Conservation (phyloP, 2,113 vertebrate genomes). For the Puntigrus tetrazona region DNA sequence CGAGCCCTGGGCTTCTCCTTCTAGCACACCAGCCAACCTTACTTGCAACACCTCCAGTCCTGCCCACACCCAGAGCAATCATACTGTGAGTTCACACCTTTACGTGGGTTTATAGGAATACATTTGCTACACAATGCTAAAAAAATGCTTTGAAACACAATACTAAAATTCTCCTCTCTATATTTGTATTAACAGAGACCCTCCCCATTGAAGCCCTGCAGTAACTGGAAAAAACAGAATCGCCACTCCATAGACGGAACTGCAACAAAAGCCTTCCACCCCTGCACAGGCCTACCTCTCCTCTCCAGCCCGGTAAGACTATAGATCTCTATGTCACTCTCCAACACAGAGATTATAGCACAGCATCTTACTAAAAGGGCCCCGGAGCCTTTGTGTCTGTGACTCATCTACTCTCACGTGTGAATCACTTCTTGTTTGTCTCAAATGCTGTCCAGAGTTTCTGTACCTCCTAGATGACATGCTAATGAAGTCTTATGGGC, state of each 20-base stretch:
- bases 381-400: conserved; percentile 23
- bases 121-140: background rate
- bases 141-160: background rate
- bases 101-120: background rate
- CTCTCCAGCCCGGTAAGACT: conserved; percentile 93
- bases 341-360: background rate
- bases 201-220: conserved; percentile 81
- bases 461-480: background rate
- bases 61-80: conserved; percentile 62
- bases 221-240: conserved; percentile 86
- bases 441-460: conserved; percentile 29
- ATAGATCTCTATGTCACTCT: background rate
- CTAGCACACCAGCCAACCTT: conserved; percentile 70
- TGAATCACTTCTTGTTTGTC: conserved; percentile 52
- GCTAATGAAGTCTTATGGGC: conserved; percentile 1
- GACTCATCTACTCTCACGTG: conserved; percentile 52
- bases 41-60: conserved; percentile 72
- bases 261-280: conserved; percentile 94
- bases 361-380: background rate
- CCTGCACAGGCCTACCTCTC: conserved; percentile 93
- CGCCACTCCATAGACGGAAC: conserved; percentile 89
- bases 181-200: conserved; percentile 72
- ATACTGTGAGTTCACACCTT: conserved; percentile 15
- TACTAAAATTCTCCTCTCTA: background rate
- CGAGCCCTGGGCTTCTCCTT: conserved; percentile 70